A percentile compares a stretch with the other conserved stretches of the same genome.
Conservation (phyloP, 2,113 vertebrate species). For the Aldabrachelys gigantea region DNA sequence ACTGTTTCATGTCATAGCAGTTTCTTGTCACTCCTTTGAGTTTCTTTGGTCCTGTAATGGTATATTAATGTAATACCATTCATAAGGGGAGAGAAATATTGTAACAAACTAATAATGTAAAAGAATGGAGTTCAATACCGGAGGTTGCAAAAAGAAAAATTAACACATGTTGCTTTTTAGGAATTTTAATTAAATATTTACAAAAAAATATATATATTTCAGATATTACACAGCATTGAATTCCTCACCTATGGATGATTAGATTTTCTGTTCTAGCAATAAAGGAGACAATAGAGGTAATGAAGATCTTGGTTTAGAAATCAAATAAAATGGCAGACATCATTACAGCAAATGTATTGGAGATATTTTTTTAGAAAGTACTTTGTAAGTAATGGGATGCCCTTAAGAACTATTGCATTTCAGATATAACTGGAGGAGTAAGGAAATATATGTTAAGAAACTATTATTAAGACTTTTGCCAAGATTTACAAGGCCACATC, state of each 20-base stretch:
- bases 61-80: neutral
- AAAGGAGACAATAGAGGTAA: neutral
- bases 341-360: neutral
- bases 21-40: neutral
- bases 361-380: neutral
- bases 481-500: neutral
- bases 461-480: neutral
- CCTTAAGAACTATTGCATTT: neutral
- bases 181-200: neutral
- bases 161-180: neutral
- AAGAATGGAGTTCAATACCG: neutral
- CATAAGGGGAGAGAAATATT: neutral
- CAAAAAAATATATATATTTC: neutral
- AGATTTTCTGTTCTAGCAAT: neutral
- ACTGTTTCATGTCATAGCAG: neutral
- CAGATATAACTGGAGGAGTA: neutral
- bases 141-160: neutral
- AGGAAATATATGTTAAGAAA: neutral
- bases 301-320: neutral
- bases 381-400: neutral
- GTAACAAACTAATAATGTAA: neutral
- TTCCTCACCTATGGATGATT: neutral
- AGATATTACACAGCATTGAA: neutral
- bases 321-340: neutral
- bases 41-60: neutral